Conservation (phyloP, 2,888 invertebrate species). For the Creontiades dilutus region DNA sequence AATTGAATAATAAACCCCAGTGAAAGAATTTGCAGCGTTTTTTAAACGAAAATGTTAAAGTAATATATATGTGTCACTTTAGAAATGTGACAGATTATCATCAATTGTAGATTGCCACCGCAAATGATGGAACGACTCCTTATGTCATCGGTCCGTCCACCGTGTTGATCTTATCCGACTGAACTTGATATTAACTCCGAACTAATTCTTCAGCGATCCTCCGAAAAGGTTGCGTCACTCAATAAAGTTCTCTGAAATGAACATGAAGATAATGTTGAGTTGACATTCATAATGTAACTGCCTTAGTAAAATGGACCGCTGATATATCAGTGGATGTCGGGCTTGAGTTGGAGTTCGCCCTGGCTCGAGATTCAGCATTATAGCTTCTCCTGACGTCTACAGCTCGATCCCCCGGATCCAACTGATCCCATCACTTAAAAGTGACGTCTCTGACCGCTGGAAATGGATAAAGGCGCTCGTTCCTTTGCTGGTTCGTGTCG, state of each 20-base stretch:
- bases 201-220: neutral
- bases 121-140: too few relatives aligned
- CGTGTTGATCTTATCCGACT: too few relatives aligned
- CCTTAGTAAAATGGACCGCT: neutral
- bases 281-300: neutral
- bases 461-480: neutral
- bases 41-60: too few relatives aligned
- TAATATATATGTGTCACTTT: too few relatives aligned
- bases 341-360: neutral
- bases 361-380: neutral
- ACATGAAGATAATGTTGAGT: neutral
- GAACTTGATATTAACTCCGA: neutral
- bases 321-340: neutral
- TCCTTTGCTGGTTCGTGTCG: neutral
- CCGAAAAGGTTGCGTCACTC: neutral
- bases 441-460: neutral
- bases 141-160: too few relatives aligned
- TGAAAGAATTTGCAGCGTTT: too few relatives aligned
- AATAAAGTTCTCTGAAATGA: neutral
- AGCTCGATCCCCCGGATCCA: neutral
- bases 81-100: too few relatives aligned
- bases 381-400: neutral
- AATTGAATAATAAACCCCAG: too few relatives aligned
- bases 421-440: conserved; percentile 25
- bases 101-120: too few relatives aligned